Percentiles rank a stretch among this genome's conserved stretches.
These are phyloP conservation scores for Zalophus californianus DNA, from an alignment of 2,797 vertebrate genomes.

Conservation along the genomic window DNA sequence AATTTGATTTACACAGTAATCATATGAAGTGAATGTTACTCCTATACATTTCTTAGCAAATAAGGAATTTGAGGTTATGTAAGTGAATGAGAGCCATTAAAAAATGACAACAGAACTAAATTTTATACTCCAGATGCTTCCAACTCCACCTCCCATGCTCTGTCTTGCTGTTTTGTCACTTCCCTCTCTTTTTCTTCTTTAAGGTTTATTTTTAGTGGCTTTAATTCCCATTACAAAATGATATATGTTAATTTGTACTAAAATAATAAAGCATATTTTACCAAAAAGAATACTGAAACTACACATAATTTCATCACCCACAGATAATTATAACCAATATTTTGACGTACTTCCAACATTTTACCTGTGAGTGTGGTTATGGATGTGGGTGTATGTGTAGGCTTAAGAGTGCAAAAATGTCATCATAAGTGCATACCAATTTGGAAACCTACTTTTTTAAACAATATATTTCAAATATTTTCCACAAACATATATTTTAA, in stretches of 20 bases:
- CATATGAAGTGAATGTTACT: background rate
- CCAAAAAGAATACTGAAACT: background rate
- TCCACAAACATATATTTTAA: background rate
- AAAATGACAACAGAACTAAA: background rate
- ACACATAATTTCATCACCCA: background rate
- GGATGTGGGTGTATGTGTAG: background rate
- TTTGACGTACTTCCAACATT: background rate
- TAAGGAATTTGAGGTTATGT: background rate
- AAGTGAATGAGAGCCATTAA: background rate
- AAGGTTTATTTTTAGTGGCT: background rate
- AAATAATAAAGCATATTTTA: background rate
- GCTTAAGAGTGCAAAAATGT: background rate
- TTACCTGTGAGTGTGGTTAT: background rate
- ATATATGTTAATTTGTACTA: background rate
- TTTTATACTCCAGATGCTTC: background rate
- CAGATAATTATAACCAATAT: background rate
- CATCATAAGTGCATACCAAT: background rate
- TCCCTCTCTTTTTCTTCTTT: background rate
- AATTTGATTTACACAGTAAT: background rate
- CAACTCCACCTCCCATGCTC: background rate
- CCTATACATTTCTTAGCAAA: background rate
- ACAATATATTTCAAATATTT: background rate
- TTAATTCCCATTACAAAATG: background rate
- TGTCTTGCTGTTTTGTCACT: background rate
- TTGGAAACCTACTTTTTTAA: background rate